phyloP scores from a whole-genome alignment of 2,113 vertebrate species.

The Zosterops pallidus region DNA sequence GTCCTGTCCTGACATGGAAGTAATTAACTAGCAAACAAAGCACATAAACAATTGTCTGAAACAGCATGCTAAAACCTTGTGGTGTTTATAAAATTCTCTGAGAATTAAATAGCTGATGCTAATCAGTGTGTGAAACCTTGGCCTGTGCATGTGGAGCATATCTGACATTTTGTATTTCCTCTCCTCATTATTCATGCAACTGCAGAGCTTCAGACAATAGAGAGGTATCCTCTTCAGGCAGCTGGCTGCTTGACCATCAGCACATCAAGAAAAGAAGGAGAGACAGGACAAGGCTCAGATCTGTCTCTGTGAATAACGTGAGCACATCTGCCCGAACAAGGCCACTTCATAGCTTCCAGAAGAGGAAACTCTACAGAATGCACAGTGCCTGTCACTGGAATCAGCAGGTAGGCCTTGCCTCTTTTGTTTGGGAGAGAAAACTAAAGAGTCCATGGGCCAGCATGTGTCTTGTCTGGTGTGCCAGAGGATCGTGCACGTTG shows the following conservation, averaged over 20 bases:
- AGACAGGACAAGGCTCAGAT: slow-evolving; percentile 68
- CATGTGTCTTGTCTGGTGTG: not conserved
- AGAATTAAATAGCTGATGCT: not conserved
- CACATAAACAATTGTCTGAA: not conserved
- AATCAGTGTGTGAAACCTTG: not conserved
- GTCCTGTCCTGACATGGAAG: not conserved
- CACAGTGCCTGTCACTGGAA: slow-evolving; percentile 56
- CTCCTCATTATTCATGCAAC: slow-evolving; percentile 13
- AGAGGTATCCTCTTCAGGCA: slow-evolving; percentile 65
- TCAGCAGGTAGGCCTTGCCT: slow-evolving; percentile 68
- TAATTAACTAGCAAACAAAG: not conserved
- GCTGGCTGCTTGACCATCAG: slow-evolving; percentile 71
- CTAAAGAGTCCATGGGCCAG: not conserved
- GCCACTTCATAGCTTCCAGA: slow-evolving; percentile 86
- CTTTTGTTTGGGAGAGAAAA: not conserved
- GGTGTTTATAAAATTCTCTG: not conserved
- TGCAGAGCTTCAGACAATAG: slow-evolving; percentile 75
- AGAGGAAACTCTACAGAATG: slow-evolving; percentile 83
- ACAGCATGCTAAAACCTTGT: not conserved
- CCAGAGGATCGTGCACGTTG: not conserved
- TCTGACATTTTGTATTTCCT: slow-evolving; percentile 33
- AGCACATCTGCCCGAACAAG: slow-evolving; percentile 86
- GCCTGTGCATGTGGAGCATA: not conserved
- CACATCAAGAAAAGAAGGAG: slow-evolving; percentile 80
- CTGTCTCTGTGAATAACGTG: slow-evolving; percentile 63